Base-by-base conservation (phyloP, 2,797 vertebrate genomes). In the Falco concolor region DNA sequence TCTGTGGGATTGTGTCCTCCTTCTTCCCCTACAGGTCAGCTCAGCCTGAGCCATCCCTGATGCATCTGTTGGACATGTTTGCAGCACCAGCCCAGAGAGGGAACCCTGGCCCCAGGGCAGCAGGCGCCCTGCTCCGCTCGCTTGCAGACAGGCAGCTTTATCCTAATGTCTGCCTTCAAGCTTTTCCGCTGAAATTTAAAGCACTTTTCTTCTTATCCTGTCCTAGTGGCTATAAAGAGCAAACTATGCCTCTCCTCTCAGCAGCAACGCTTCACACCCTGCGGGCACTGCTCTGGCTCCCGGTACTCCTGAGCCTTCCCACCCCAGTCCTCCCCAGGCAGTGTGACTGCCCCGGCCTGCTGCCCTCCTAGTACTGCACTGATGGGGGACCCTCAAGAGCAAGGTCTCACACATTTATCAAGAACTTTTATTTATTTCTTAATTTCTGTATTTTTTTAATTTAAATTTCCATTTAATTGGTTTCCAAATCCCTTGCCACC, bases 181-280 rank as follows among this genome's bases (percentile, higher is more conserved):
- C n/a, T 53, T 47, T 57, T 73, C 54, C 57, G 30, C 30, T 75
- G 50, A 53, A 60, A 63, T 73, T 61, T 79, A 73, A 87, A 89
- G 30, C 40, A 54, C 34, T 79, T 89, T 56, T 73, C 63, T 63
- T 64, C 53, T 80, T 84, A 77, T 52, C 12, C 19, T 40, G 20
- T 81, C 28, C 27, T 56, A 30, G 47, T 9, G 40, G 36, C 63
- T 73, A 44, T 5, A 22, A 27, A 84, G 65, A 84, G 47, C 49
- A 86, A 86, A 75, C 14, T 14, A 56, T 2, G 10, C 19, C 42
- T 72, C 42, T 72, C 23, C 59, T 23, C 56, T 77, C 54, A 36
- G 36, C 1, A 2, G 60, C 4, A 2, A 38, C 1, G 3, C 18
- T 77, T 42, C 2, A 3, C 38, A 56, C 16, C 44, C 57, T 20